Evolutionary conservation across 2,113 vertebrate genomes (phyloP).

Genomic region (Syrrhaptes paradoxus): DNA sequence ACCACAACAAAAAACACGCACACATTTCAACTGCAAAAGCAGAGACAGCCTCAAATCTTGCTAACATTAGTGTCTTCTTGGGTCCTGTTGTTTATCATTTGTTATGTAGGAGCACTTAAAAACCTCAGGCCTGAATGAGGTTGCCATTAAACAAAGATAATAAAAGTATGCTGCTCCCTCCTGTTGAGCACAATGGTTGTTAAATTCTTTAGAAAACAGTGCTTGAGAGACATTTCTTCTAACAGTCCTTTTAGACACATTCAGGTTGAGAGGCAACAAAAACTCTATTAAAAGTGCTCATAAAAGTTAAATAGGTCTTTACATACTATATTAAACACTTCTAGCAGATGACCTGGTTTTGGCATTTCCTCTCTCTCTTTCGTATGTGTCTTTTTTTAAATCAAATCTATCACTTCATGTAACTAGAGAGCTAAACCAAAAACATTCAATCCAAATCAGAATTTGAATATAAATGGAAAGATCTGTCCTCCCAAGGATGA

Average conservation of each 20-base stretch:
- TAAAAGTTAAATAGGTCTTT: not conserved
- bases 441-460: not conserved
- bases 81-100: not conserved
- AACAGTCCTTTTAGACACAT: not conserved
- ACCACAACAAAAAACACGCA: not conserved
- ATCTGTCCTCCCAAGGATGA: not conserved
- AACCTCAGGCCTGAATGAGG: not conserved
- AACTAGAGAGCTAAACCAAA: not conserved
- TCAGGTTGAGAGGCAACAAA: not conserved
- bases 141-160: not conserved
- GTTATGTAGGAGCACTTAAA: not conserved
- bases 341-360: not conserved
- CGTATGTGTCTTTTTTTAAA: accelerated
- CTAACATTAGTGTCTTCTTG: not conserved
- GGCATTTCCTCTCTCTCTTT: not conserved
- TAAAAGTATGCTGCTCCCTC: not conserved
- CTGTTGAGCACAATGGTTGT: not conserved
- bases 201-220: not conserved
- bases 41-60: not conserved
- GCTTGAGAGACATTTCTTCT: not conserved
- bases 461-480: not conserved
- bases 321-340: not conserved
- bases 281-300: not conserved
- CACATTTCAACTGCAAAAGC: not conserved
- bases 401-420: not conserved